These are phyloP conservation scores for Merodon equestris DNA, from an alignment of 2,888 invertebrate species.

Conservation along the genomic window DNA sequence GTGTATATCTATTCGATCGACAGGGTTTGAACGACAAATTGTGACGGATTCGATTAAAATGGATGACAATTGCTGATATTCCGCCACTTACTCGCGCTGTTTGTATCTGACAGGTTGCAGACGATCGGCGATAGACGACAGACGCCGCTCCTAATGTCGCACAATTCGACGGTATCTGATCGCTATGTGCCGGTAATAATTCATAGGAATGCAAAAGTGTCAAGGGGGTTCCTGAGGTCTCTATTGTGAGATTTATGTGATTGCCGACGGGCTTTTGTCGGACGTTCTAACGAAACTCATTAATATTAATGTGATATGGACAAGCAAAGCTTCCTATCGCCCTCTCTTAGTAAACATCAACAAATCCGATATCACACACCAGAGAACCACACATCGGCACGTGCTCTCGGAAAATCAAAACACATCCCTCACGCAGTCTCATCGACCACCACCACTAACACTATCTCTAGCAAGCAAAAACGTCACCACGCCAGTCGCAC, in stretches of 20 bases:
- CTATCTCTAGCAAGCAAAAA: conserved; percentile 12
- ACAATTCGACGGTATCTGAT: conserved; percentile 4
- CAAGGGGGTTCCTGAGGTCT: too few relatives aligned
- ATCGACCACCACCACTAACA: conserved; percentile 31
- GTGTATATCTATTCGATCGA: too few relatives aligned
- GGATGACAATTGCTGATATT: conserved; percentile 14
- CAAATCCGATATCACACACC: conserved; percentile 20
- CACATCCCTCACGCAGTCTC: conserved; percentile 23
- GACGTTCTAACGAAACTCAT: neutral
- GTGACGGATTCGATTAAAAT: conserved; percentile 32
- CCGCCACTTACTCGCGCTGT: conserved; percentile 1
- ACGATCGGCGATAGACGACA: neutral
- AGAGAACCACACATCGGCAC: conserved; percentile 30
- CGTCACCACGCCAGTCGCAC: conserved; percentile 16
- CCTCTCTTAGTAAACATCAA: conserved; percentile 40
- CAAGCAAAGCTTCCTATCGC: neutral
- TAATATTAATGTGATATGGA: neutral
- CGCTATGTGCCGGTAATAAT: conserved; percentile 17
- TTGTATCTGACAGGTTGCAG: conserved; percentile 10
- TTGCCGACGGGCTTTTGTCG: conserved; percentile 6
- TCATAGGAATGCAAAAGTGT: conserved; percentile 7
- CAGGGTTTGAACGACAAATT: conserved; percentile 29
- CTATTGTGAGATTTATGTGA: neutral
- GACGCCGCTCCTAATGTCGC: conserved; percentile 23
- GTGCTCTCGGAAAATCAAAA: conserved; percentile 53